Conservation (phyloP, 23 tunicate species). For the Trididemnum clinides region DNA sequence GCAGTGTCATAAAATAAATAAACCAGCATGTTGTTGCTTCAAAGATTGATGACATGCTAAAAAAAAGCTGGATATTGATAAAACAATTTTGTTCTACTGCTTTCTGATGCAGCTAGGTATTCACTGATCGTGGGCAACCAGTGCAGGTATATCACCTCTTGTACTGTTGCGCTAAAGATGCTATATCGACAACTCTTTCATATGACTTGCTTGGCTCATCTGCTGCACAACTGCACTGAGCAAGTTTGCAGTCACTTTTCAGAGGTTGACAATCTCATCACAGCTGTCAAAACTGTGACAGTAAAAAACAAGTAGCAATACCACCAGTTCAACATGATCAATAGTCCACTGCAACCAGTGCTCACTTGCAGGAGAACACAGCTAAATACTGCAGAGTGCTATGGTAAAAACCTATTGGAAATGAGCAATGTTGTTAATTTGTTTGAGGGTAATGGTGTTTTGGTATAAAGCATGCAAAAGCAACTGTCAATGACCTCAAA, state of each 20-base stretch:
- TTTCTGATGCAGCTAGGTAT: neutral
- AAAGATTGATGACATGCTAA: neutral
- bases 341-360: conserved; percentile 38
- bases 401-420: conserved; percentile 26
- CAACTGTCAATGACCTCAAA: conserved; percentile 21
- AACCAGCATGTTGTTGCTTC: no score
- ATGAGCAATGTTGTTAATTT: conserved; percentile 26
- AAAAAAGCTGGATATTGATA: neutral
- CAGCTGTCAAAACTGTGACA: conserved; percentile 32
- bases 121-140: no score
- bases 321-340: conserved; percentile 13
- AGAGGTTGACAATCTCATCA: conserved; percentile 11
- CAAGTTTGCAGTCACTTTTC: no score
- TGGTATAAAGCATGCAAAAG: conserved; percentile 28
- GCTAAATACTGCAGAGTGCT: conserved; percentile 32
- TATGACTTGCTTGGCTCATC: no score
- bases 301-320: conserved; percentile 5
- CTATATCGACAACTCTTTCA: neutral
- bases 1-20: neutral
- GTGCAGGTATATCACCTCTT: neutral
- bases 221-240: no score
- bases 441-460: no score
- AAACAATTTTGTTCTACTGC: neutral
- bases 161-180: conserved; percentile 15
- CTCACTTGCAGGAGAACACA: conserved; percentile 25